Base-by-base conservation (phyloP, 2,888 invertebrate genomes). In the Galeruca laticollis region DNA sequence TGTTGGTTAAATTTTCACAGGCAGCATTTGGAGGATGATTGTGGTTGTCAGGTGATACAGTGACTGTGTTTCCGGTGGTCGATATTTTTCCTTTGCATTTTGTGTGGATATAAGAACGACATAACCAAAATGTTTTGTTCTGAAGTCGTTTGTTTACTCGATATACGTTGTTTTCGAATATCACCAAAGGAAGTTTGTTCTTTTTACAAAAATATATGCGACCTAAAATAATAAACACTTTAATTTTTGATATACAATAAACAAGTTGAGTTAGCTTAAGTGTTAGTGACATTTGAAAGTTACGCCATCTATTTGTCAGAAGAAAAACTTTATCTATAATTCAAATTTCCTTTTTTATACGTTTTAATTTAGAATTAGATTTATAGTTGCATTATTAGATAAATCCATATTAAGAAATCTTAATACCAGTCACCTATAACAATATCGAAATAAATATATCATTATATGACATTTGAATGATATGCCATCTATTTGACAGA, bases 41-140 rank as follows among this genome's bases (percentile, higher is more conserved):
- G 43, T 76, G 75, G 6, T 18, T 21, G 54, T 68, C 37, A 13
- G 73, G 72, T 13, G 70, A 43, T 47, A 63, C 69, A 1, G 74
- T 65, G 3, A 49, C 54, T 31, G 37, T 37, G 10, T 74, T 74
- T 52, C 73, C 75, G 18, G 69, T 73, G 13, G 78, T 78, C 6
- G 75, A 68, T 13, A 77, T 60, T 68, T 73, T 75, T 3, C 76
- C 72, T 68, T 67, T 78, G 61, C 79, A 79, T 43, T 64, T 72
- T 9, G 73, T 75, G 70, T 75, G 76, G 40, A 73, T 69, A 54
- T 78, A 77, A 5, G 69, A 73, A 8, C 70, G 60, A 66, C 80
- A 80, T 13, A 75, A 70, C 80, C 80, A 80, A 43, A 75, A 57
- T 10, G 76, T 78, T 63, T 75, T 78, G n/a, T 67, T 71, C n/a